These are phyloP conservation scores for Peromyscus attwateri DNA, from an alignment of 2,797 vertebrate genomes.

Conservation along the genomic window DNA sequence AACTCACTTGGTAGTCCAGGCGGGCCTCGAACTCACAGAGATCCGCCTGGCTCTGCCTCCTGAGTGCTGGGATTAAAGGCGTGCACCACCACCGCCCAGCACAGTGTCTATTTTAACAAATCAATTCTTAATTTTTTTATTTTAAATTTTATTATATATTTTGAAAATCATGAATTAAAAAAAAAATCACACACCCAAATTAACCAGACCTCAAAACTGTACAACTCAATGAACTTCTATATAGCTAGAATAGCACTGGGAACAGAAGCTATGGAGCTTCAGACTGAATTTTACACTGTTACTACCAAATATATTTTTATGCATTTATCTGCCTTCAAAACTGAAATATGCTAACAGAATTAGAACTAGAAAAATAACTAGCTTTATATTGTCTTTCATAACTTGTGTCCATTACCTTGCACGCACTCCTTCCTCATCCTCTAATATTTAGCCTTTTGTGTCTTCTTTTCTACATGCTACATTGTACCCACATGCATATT, in stretches of 20 bases:
- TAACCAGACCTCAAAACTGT: not conserved
- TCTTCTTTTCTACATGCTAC: not conserved
- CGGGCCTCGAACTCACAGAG: no score
- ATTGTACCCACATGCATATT: no score
- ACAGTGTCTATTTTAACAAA: slow-evolving; percentile 53
- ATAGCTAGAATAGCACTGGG: not conserved
- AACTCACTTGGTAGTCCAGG: no score
- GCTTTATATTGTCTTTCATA: not conserved
- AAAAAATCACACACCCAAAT: not conserved
- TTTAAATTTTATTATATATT: not conserved
- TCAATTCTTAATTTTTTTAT: slow-evolving; percentile 11
- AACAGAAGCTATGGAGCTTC: not conserved
- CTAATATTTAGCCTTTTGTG: not conserved
- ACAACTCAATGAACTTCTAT: not conserved
- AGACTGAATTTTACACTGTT: not conserved
- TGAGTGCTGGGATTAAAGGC: no score
- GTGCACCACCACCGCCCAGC: no score
- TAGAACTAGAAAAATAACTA: not conserved
- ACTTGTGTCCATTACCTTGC: not conserved
- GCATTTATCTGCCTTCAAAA: not conserved
- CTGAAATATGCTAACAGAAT: not conserved
- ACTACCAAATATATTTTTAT: not conserved
- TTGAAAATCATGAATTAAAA: not conserved
- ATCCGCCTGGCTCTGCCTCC: no score
- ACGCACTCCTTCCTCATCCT: not conserved